Percentiles rank a stretch among this genome's conserved stretches.
These are phyloP conservation scores for Trichoplusia ni DNA, from an alignment of 1,140 invertebrate genomes.

Conservation along the genomic window DNA sequence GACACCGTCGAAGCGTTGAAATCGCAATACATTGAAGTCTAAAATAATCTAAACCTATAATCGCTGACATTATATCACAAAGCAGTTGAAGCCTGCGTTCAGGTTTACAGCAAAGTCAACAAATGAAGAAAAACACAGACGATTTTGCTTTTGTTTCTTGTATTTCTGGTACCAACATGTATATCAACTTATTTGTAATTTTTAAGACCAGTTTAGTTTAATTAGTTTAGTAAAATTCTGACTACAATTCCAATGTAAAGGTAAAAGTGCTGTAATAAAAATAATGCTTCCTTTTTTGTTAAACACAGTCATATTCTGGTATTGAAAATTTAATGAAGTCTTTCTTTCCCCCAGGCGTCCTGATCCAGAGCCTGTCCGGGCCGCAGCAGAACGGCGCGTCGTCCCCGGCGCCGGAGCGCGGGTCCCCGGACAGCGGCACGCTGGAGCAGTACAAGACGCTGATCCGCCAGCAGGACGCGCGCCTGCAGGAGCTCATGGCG, in stretches of 20 bases:
- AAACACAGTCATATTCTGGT: not conserved
- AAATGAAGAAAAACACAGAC: too few species aligned
- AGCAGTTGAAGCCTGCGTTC: too few species aligned
- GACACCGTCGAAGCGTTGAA: not conserved
- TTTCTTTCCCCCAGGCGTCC: slow-evolving; percentile 41
- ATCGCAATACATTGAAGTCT: not conserved
- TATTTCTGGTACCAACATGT: too few species aligned
- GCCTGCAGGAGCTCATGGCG: slow-evolving; percentile 85
- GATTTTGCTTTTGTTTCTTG: too few species aligned
- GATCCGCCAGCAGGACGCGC: slow-evolving; percentile 92
- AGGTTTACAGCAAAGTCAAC: too few species aligned
- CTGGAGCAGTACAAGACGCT: slow-evolving; percentile 93
- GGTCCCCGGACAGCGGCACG: slow-evolving; percentile 76
- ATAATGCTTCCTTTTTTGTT: too few species aligned
- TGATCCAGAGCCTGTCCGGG: slow-evolving; percentile 50
- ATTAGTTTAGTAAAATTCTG: too few species aligned
- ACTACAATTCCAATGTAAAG: too few species aligned
- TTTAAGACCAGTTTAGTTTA: too few species aligned
- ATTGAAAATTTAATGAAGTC: not conserved
- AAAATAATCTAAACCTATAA: not conserved
- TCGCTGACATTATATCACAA: not conserved
- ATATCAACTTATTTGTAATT: too few species aligned
- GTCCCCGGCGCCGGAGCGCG: slow-evolving; percentile 14
- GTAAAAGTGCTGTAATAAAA: too few species aligned
- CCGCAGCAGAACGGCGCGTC: slow-evolving; percentile 39